phyloP scores from a whole-genome alignment of 2,797 vertebrate genomes.

The Manis javanica region DNA sequence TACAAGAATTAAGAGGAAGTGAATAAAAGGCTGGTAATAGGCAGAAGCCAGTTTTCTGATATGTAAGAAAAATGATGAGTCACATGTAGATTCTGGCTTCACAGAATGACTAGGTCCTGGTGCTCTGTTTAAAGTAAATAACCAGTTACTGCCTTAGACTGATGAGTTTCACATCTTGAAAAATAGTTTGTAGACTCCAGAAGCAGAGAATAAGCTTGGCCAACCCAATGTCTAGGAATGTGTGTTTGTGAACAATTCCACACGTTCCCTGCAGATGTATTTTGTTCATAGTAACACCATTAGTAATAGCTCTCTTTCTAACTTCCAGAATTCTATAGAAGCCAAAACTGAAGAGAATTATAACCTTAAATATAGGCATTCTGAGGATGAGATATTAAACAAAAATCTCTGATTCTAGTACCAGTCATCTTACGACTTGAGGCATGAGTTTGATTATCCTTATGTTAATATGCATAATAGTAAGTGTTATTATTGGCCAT shows the following conservation, averaged over 20 bases:
- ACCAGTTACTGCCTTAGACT: neutral
- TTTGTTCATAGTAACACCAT: neutral
- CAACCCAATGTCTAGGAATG: neutral
- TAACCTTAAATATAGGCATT: conserved; percentile 18
- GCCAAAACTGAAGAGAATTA: conserved; percentile 22
- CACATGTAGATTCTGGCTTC: neutral
- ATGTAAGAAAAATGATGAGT: neutral
- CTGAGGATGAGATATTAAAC: neutral
- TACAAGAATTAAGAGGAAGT: neutral
- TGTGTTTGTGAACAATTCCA: neutral
- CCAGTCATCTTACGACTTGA: conserved; percentile 39
- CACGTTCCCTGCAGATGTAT: neutral
- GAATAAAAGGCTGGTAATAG: neutral
- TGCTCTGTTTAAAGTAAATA: conserved; percentile 30
- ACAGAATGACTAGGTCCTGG: neutral
- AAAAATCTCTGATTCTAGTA: neutral
- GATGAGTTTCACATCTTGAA: neutral
- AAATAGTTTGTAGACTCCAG: neutral
- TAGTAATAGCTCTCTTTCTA: conserved; percentile 9
- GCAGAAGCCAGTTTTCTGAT: neutral
- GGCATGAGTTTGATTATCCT: conserved; percentile 35
- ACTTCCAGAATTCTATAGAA: conserved; percentile 25
- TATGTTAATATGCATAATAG: conserved; percentile 55
- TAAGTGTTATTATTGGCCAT: conserved; percentile 4
- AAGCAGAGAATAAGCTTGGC: neutral